Evolutionary conservation across 1,140 invertebrate genomes (phyloP).

Genomic region (Pectinophora gossypiella): DNA sequence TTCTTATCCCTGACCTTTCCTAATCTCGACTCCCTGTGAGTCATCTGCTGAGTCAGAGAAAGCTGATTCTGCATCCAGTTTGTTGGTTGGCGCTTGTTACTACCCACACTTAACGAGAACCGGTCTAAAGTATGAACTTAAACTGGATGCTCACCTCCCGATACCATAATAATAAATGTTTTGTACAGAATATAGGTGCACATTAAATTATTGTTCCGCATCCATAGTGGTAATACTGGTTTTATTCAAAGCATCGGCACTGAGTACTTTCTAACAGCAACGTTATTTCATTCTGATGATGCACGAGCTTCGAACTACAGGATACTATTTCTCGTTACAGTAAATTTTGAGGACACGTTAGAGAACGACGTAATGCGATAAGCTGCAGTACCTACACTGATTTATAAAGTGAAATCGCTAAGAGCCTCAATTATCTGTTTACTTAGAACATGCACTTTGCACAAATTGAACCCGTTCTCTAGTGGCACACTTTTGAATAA

Average conservation of each 20-base stretch:
- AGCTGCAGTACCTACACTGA: not conserved
- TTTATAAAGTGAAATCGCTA: not conserved
- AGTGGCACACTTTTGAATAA: constrained; percentile 35
- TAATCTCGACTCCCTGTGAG: constrained; percentile 30
- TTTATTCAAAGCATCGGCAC: not conserved
- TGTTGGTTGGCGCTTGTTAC: constrained; percentile 23
- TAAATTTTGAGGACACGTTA: no score
- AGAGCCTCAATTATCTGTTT: not conserved
- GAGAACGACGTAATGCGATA: no score
- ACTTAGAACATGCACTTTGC: not conserved
- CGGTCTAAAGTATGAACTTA: constrained; percentile 33
- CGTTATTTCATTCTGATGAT: no score
- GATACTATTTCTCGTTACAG: no score
- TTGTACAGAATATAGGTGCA: not conserved
- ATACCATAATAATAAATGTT: constrained; percentile 1
- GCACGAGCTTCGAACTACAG: no score
- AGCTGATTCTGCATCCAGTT: constrained; percentile 38
- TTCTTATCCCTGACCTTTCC: constrained; percentile 21
- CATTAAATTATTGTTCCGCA: not conserved
- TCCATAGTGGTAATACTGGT: not conserved
- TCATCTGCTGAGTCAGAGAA: constrained; percentile 43
- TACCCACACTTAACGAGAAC: constrained; percentile 36
- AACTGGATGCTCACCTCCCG: constrained; percentile 9
- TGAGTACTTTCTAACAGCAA: no score
- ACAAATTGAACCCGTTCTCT: constrained; percentile 7